phyloP scores from a whole-genome alignment of 2,113 vertebrate genomes.

The Galeopterus variegatus region DNA sequence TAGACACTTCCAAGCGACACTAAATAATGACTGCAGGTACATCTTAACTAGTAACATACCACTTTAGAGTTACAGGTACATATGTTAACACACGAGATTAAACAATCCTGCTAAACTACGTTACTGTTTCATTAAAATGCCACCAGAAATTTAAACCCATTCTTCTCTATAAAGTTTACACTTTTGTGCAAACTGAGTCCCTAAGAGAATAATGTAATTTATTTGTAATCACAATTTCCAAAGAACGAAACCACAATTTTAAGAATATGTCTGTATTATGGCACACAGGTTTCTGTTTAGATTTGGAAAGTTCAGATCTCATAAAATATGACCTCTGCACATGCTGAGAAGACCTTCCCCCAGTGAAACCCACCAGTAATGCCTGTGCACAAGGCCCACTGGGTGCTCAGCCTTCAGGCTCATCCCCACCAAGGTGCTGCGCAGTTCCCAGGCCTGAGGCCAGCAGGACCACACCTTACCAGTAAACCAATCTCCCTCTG shows the following conservation, averaged over 20 bases:
- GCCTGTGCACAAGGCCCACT: neutral
- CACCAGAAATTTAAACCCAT: neutral
- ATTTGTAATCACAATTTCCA: neutral
- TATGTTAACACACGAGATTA: rapidly evolving
- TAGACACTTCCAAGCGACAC: neutral
- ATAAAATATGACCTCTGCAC: neutral
- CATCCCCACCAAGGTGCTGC: neutral
- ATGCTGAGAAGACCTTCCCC: neutral
- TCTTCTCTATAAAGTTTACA: neutral
- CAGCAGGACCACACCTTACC: neutral
- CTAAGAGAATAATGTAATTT: neutral
- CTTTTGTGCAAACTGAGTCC: neutral
- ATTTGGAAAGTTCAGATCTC: neutral
- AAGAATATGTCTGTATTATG: neutral
- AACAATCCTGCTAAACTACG: neutral
- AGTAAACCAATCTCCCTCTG: neutral
- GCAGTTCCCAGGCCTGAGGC: slow-evolving; percentile 30
- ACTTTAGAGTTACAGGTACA: neutral
- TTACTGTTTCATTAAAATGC: neutral
- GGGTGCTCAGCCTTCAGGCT: slow-evolving; percentile 1
- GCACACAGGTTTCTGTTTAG: neutral
- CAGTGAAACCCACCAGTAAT: rapidly evolving
- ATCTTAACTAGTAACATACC: neutral
- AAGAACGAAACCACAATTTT: neutral
- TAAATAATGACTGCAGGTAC: rapidly evolving